phyloP scores from a whole-genome alignment of 2,113 vertebrate species.

The Ariopsis seemanni region DNA sequence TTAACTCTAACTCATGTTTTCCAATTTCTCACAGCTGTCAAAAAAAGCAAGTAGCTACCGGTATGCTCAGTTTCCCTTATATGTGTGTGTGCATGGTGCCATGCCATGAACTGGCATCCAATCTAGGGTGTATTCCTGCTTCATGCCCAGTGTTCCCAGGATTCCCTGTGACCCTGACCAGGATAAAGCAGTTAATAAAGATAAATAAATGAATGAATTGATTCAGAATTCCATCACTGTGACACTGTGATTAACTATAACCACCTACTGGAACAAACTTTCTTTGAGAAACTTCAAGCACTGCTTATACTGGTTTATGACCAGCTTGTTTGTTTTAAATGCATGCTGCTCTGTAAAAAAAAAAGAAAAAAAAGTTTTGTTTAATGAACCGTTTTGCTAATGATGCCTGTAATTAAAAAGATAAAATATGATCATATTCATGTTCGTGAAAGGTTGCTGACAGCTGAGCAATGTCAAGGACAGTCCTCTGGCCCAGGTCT shows the following conservation, averaged over 20 bases:
- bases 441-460: not conserved
- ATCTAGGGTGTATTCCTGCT: not conserved
- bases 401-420: not conserved
- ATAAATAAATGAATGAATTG: not conserved
- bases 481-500: not conserved
- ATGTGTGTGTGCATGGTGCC: not conserved
- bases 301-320: not conserved
- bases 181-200: not conserved
- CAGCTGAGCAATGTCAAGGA: not conserved
- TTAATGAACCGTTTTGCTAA: not conserved
- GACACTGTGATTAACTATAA: not conserved
- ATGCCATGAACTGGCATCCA: not conserved
- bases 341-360: not conserved
- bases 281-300: not conserved
- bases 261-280: conserved; percentile 9
- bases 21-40: not conserved
- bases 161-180: not conserved
- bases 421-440: not conserved
- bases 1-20: not conserved
- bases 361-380: not conserved
- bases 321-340: not conserved
- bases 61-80: not conserved
- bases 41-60: not conserved
- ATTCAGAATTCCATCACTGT: not conserved
- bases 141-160: not conserved